Evolutionary conservation across 2,888 invertebrate species (phyloP).

Genomic region (Sialis lutaria): DNA sequence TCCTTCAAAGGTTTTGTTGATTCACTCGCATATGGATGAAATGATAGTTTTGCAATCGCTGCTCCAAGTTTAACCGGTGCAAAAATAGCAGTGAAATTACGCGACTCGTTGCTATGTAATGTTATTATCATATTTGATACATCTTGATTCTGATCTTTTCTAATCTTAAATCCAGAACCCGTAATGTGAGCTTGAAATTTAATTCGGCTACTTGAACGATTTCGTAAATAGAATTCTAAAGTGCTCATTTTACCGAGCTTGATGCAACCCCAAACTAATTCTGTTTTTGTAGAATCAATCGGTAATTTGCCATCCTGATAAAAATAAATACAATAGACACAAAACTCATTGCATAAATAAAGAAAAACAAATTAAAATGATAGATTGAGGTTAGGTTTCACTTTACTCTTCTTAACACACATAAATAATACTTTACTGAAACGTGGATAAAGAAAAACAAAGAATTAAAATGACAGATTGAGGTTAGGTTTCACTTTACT

Average conservation of each 20-base stretch:
- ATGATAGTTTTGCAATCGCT: constrained; percentile 32
- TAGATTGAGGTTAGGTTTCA: too few relatives aligned
- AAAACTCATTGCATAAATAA: too few relatives aligned
- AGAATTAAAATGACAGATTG: too few relatives aligned
- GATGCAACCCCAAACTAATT: constrained; percentile 40
- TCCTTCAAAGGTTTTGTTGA: too few relatives aligned
- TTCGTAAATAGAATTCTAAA: constrained; percentile 36
- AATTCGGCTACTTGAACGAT: constrained; percentile 34
- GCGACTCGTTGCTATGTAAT: constrained; percentile 37
- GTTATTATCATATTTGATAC: constrained; percentile 22
- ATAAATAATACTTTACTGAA: too few relatives aligned
- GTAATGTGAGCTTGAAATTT: constrained; percentile 32
- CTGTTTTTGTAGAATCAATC: constrained; percentile 34
- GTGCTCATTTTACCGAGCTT: constrained; percentile 31
- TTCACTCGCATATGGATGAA: constrained; percentile 24
- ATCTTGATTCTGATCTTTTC: constrained; percentile 21
- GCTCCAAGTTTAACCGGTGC: constrained; percentile 34
- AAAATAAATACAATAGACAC: too few relatives aligned
- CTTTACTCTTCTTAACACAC: too few relatives aligned
- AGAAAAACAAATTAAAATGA: too few relatives aligned
- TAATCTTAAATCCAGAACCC: constrained; percentile 27
- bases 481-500: too few relatives aligned
- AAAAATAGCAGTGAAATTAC: constrained; percentile 32
- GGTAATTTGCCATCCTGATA: constrained; percentile 25
- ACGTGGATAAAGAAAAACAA: too few relatives aligned